A percentile compares a stretch with the other conserved stretches of the same genome.
phyloP scores from a whole-genome alignment of 2,113 vertebrate species.

The Bothrops jararaca region DNA sequence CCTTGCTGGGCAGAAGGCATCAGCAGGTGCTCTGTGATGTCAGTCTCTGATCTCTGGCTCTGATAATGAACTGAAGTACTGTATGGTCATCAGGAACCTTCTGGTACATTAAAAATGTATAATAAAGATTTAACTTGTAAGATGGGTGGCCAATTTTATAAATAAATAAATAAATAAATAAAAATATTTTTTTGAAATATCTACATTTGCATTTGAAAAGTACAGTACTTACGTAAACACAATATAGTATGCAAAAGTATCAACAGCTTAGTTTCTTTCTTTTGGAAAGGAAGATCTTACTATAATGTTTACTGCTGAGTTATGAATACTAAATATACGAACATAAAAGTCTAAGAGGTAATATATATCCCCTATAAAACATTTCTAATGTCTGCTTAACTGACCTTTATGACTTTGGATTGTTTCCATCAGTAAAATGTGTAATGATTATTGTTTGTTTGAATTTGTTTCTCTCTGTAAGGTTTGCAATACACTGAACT shows the following conservation, averaged over 20 bases:
- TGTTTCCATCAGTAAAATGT: background rate
- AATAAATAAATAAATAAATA: too few relatives aligned
- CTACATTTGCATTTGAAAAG: background rate
- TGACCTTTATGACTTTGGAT: background rate
- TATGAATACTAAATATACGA: background rate
- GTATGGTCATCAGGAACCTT: background rate
- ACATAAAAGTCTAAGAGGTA: background rate
- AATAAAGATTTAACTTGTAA: background rate
- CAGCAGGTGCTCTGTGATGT: background rate
- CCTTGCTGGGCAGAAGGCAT: background rate
- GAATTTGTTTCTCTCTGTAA: background rate
- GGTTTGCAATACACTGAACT: background rate
- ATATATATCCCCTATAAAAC: background rate
- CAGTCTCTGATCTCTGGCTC: background rate
- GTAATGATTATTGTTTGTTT: background rate
- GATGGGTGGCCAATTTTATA: too few relatives aligned
- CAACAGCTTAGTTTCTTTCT: background rate
- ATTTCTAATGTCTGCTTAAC: conserved; percentile 1
- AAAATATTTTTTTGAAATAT: background rate
- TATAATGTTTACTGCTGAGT: background rate
- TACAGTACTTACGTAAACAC: background rate
- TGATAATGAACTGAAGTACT: background rate
- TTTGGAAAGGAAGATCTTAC: background rate
- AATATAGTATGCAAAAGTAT: background rate
- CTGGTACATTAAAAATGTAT: background rate